These are phyloP conservation scores for Anguilla marmorata DNA, from an alignment of 2,797 vertebrate species.

Conservation along the genomic window DNA sequence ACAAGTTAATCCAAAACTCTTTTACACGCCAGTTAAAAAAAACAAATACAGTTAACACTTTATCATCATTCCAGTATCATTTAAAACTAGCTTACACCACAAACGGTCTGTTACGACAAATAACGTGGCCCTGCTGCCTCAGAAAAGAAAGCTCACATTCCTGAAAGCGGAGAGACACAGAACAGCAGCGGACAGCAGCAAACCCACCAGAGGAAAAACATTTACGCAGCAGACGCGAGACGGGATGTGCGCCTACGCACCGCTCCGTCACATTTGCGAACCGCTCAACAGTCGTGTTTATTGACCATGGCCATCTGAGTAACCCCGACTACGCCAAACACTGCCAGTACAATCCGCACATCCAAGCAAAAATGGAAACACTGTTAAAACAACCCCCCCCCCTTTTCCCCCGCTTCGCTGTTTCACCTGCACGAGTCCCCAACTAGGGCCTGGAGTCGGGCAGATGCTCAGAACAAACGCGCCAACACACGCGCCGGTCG, in stretches of 20 bases:
- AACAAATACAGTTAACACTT: no score
- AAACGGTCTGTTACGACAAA: no score
- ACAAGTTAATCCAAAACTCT: no score
- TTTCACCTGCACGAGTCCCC: slow-evolving; percentile 34
- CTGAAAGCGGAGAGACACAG: no score
- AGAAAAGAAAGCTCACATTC: no score
- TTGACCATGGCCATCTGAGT: neutral
- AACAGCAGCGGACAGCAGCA: no score
- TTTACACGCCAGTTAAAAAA: no score
- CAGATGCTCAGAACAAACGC: neutral
- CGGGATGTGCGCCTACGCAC: neutral
- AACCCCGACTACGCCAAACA: neutral
- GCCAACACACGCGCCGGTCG: neutral
- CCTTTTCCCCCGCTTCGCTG: slow-evolving; percentile 24
- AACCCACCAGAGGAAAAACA: neutral
- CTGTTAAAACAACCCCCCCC: slow-evolving; percentile 15
- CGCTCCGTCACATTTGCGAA: neutral
- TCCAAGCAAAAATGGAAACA: slow-evolving; percentile 49
- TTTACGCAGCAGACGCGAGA: neutral
- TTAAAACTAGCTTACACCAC: no score
- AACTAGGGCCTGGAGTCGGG: slow-evolving; percentile 25
- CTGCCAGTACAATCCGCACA: slow-evolving; percentile 25
- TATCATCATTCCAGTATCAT: no score
- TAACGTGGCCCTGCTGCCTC: no score
- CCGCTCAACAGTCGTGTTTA: neutral